Base-by-base conservation (phyloP, 2,113 vertebrate genomes). In the Thalassoma bifasciatum region DNA sequence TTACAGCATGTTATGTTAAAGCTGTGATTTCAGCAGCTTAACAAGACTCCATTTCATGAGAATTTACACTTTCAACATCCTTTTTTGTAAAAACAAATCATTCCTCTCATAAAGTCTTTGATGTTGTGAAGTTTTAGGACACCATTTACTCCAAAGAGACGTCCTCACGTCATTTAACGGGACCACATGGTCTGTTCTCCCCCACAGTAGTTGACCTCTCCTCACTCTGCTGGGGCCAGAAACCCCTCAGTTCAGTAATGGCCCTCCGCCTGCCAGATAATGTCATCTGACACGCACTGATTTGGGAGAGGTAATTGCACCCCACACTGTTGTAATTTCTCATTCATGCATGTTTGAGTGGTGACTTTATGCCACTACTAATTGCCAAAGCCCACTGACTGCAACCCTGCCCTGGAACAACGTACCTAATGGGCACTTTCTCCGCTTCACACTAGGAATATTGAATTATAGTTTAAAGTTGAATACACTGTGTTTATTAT, bases 301-400 rank as follows among this genome's bases (percentile, higher is more conserved):
- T 85, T 81, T 75, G 86, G 76, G 75, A 80, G 81, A 91, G 64
- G 82, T 90, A 92, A 92, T 91, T 90, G 91, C 85, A 64, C 78
- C 75, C 73, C 74, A 68, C 79, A 70, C 88, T 87, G 75, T 93
- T 92, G 88, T 93, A 87, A 91, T 92, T 92, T 87, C 85, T 78
- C 89, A 91, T 87, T 88, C 91, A 92, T 91, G 90, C 92, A 87
- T 92, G 88, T 87, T 88, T 91, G 72, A 87, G 84, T 67, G 82
- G 88, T 90, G 84, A 91, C 90, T 92, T 30, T 89, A 83, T 88
- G 81, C 86, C 81, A 87, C 77, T 62, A 73, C 72, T 85, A 86
- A 89, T 86, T 82, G 75, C 81, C 72, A 54, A 52, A 57, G 49
- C 65, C 66, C 66, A 72, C 53, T 67, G 64, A 64, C 85, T 72